These are phyloP conservation scores for Invenusta paracnida DNA, from an alignment of 2,888 invertebrate genomes.

Conservation along the genomic window DNA sequence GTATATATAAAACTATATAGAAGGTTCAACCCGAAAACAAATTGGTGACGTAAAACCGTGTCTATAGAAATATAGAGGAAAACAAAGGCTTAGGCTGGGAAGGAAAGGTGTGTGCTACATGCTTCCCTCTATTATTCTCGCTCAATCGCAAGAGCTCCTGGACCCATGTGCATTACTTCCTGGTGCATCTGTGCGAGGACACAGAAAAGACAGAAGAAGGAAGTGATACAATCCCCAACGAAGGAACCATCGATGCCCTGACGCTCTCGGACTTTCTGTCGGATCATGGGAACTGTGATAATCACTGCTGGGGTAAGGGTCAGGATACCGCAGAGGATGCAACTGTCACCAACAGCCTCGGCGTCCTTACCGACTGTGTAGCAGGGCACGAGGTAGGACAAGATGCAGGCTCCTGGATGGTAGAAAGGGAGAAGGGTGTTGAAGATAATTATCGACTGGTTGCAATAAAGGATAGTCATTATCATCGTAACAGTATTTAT, in stretches of 20 bases:
- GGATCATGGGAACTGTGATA: not conserved
- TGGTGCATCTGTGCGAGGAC: not conserved
- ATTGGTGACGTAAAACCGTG: too few relatives aligned
- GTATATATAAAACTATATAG: too few relatives aligned
- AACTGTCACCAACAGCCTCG: not conserved
- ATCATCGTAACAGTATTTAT: not conserved
- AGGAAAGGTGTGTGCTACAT: too few relatives aligned
- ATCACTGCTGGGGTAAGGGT: not conserved
- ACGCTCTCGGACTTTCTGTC: not conserved
- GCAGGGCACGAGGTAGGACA: not conserved
- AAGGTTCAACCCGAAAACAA: too few relatives aligned
- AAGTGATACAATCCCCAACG: not conserved
- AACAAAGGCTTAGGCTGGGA: too few relatives aligned
- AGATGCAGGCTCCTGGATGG: not conserved
- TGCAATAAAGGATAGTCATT: not conserved
- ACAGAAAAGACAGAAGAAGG: not conserved
- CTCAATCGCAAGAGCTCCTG: not conserved
- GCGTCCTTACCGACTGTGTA: not conserved
- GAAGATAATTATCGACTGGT: too few relatives aligned
- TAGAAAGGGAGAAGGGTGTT: too few relatives aligned
- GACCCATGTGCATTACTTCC: not conserved
- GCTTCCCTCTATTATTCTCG: too few relatives aligned
- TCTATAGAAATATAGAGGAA: too few relatives aligned
- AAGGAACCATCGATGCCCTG: not conserved
- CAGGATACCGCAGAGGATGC: not conserved